Conservation (phyloP, 1,140 invertebrate genomes). For the Saccostrea glomerata region DNA sequence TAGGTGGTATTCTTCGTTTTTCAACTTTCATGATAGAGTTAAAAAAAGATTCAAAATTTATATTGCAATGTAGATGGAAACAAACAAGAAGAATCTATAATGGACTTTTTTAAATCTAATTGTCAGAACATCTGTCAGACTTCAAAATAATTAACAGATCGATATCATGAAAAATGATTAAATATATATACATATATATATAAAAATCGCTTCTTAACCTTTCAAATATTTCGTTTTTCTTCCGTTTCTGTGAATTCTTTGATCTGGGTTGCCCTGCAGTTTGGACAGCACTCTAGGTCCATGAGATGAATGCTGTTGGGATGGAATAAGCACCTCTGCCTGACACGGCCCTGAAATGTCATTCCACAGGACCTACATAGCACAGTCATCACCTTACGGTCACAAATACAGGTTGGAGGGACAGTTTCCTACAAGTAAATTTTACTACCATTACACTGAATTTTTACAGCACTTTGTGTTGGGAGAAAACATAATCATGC, state of each 20-base stretch:
- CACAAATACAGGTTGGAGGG: slow-evolving; percentile 52
- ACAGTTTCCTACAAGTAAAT: not conserved
- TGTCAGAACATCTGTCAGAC: too few species aligned
- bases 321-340: slow-evolving; percentile 54
- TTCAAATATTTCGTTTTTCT: slow-evolving; percentile 39
- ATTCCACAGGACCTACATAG: slow-evolving; percentile 60
- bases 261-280: slow-evolving; percentile 57
- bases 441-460: too few species aligned
- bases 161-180: too few species aligned
- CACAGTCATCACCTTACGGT: slow-evolving; percentile 55
- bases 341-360: slow-evolving; percentile 59
- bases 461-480: too few species aligned
- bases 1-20: too few species aligned
- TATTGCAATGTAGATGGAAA: too few species aligned
- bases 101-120: too few species aligned
- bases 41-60: too few species aligned
- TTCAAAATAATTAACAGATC: too few species aligned
- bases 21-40: too few species aligned
- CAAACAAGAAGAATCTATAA: too few species aligned
- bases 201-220: not conserved
- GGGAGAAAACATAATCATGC: too few species aligned
- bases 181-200: not conserved
- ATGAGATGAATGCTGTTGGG: slow-evolving; percentile 61
- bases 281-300: slow-evolving; percentile 60
- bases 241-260: slow-evolving; percentile 51